Percentiles rank a stretch among this genome's conserved stretches.
Evolutionary conservation across 2,113 vertebrate species (phyloP).

Genomic region (Cathartes aura): DNA sequence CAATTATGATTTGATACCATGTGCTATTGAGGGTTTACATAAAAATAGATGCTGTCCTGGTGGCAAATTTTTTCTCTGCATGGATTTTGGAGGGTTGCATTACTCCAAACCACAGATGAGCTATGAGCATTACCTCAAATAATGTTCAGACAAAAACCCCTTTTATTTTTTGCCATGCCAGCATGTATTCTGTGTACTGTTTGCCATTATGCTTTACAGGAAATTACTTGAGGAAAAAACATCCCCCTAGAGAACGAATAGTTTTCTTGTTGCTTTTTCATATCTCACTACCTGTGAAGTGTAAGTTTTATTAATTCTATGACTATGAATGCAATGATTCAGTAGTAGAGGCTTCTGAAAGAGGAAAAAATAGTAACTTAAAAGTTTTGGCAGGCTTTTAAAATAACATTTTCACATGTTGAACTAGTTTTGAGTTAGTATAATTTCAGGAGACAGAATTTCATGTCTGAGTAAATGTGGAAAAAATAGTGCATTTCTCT

Average conservation of each 20-base stretch:
- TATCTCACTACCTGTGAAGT: background rate
- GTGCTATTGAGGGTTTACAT: background rate
- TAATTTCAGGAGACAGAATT: background rate
- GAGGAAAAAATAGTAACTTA: background rate
- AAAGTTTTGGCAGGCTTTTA: background rate
- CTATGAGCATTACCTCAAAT: background rate
- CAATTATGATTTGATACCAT: background rate
- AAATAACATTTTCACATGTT: background rate
- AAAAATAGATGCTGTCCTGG: background rate
- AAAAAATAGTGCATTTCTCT: background rate
- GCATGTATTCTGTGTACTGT: background rate
- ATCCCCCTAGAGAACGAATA: background rate
- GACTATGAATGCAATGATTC: background rate
- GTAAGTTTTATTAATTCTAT: background rate
- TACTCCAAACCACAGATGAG: background rate
- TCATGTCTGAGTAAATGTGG: background rate
- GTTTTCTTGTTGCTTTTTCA: background rate
- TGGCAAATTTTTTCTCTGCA: background rate
- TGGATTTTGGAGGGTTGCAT: background rate
- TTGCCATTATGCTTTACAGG: background rate
- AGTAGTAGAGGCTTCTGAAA: background rate
- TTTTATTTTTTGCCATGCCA: background rate
- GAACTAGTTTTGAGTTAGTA: background rate
- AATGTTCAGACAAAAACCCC: background rate
- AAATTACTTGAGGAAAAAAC: background rate